A percentile compares a stretch with the other conserved stretches of the same genome.
phyloP scores from a whole-genome alignment of 2,797 vertebrate species.

The Pelobates cultripes region DNA sequence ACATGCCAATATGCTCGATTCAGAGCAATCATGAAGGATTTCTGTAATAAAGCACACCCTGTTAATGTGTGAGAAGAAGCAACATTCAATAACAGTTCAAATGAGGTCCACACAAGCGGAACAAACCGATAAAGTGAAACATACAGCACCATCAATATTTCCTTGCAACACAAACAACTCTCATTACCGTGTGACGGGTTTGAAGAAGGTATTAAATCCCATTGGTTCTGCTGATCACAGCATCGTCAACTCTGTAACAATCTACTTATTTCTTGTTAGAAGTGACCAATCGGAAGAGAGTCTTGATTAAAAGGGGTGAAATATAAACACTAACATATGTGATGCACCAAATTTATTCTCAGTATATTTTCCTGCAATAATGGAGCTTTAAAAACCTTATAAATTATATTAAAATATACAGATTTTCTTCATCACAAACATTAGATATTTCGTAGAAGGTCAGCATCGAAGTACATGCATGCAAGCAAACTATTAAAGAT shows the following conservation, averaged over 20 bases:
- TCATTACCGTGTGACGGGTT: slow-evolving; percentile 19
- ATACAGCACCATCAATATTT: slow-evolving; percentile 30
- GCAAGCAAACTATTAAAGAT: too few species aligned
- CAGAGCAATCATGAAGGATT: slow-evolving; percentile 41
- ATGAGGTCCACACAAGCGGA: slow-evolving; percentile 31
- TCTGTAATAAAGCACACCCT: slow-evolving; percentile 36
- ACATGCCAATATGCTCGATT: slow-evolving; percentile 47
- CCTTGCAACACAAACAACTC: slow-evolving; percentile 20
- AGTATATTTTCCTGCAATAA: too few species aligned
- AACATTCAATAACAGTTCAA: slow-evolving; percentile 30
- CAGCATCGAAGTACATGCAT: too few species aligned
- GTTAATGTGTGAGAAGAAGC: slow-evolving; percentile 29
- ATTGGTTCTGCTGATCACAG: slow-evolving; percentile 24
- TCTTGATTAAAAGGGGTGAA: neutral
- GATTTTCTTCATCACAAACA: too few species aligned
- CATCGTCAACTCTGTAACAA: neutral
- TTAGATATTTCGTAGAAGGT: too few species aligned
- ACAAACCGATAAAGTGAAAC: slow-evolving; percentile 26
- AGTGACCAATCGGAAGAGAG: neutral
- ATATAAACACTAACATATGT: neutral
- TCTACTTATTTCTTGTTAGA: slow-evolving; percentile 13
- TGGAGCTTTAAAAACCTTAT: too few species aligned
- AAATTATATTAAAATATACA: too few species aligned
- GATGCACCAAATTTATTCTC: too few species aligned
- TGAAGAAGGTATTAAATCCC: slow-evolving; percentile 21